These are phyloP conservation scores for Sphaerophoria taeniata DNA, from an alignment of 2,888 invertebrate species.

Conservation along the genomic window DNA sequence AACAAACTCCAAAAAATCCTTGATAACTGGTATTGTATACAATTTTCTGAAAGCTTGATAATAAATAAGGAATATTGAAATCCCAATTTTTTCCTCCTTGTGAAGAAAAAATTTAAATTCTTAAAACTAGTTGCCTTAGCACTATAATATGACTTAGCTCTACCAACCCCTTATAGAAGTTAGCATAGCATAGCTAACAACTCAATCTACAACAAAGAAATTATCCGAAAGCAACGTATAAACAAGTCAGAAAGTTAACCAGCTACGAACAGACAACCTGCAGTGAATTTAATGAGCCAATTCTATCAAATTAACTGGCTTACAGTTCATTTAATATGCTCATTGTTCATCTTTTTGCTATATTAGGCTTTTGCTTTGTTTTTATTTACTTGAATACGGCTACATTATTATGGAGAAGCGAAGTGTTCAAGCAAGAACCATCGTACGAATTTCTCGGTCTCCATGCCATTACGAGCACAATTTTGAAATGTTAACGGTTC, in stretches of 20 bases:
- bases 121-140: no score
- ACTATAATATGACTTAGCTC: no score
- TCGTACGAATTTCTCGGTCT: background rate
- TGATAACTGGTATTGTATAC: no score
- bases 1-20: no score
- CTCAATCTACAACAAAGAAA: background rate
- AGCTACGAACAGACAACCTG: conserved; percentile 31
- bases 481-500: conserved; percentile 46
- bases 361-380: conserved; percentile 18
- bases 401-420: background rate
- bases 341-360: conserved; percentile 44
- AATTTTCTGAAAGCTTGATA: no score
- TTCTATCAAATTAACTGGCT: conserved; percentile 56
- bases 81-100: no score
- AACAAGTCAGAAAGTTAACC: conserved; percentile 32
- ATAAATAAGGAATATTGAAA: no score
- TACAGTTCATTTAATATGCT: conserved; percentile 55
- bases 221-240: background rate
- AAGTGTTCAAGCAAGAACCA: background rate
- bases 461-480: conserved; percentile 16
- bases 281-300: conserved; percentile 50
- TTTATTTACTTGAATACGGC: background rate
- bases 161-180: no score
- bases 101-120: no score
- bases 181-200: no score